Evolutionary conservation across 2,797 vertebrate species (phyloP).

Genomic region (Huso huso): DNA sequence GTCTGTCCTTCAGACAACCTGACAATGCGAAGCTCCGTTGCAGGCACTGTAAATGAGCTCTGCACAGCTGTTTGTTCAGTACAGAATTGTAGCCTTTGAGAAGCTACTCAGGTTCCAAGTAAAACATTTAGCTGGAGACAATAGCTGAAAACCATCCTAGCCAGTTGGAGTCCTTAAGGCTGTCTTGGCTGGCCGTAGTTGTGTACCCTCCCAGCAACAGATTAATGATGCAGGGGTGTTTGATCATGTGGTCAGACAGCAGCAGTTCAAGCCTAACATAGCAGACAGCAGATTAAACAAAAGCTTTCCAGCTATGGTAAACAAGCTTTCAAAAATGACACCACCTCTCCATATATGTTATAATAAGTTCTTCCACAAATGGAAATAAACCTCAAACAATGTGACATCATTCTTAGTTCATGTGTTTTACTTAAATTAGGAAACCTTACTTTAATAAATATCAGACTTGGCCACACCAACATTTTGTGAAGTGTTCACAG

Average conservation of each 20-base stretch:
- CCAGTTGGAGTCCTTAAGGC: neutral
- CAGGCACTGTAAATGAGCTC: no score
- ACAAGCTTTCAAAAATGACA: no score
- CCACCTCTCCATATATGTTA: no score
- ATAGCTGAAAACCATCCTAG: neutral
- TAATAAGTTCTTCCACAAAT: no score
- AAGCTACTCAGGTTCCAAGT: neutral
- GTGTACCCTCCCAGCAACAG: neutral
- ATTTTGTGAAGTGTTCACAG: no score
- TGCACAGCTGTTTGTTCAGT: neutral
- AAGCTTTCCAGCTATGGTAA: neutral
- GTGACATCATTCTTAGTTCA: no score
- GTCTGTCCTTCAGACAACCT: no score
- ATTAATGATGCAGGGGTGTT: neutral
- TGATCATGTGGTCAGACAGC: neutral
- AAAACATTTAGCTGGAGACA: neutral
- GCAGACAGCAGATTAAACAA: conserved; percentile 1
- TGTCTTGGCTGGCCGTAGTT: neutral
- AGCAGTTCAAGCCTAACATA: neutral
- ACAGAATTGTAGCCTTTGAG: neutral
- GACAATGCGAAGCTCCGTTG: no score
- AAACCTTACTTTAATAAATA: no score
- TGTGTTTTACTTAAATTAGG: no score
- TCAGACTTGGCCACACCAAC: no score
- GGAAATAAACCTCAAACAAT: no score